Conservation (phyloP, 2,888 invertebrate genomes). For the Melipona bicolor region DNA sequence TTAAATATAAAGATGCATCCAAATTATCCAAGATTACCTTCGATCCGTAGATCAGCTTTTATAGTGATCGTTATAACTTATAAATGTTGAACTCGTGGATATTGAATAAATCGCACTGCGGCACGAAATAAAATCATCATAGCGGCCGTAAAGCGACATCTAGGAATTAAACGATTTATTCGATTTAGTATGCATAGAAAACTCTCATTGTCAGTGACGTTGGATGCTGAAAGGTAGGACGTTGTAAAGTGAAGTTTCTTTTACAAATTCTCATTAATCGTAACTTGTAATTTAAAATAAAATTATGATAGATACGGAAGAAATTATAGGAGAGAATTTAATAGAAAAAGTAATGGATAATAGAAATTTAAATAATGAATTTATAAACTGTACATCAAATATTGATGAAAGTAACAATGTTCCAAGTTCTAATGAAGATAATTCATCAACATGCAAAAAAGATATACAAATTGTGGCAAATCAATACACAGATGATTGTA, state of each 20-base stretch:
- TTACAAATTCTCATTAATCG: not conserved
- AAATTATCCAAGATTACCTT: too few species aligned
- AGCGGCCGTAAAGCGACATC: too few species aligned
- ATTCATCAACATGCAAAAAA: not conserved
- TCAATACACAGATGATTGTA: not conserved
- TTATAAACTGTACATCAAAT: not conserved
- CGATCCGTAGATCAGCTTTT: too few species aligned
- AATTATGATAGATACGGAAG: slow-evolving; percentile 32
- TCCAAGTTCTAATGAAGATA: not conserved
- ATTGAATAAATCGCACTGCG: too few species aligned
- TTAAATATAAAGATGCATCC: too few species aligned
- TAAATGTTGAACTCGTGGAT: too few species aligned
- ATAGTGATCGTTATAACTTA: too few species aligned
- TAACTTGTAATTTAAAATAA: not conserved
- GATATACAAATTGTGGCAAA: not conserved
- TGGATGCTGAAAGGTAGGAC: too few species aligned
- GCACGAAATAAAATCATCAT: too few species aligned
- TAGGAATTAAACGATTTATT: too few species aligned
- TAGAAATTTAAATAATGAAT: not conserved
- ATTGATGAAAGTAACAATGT: not conserved
- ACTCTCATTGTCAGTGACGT: too few species aligned
- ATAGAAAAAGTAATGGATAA: not conserved
- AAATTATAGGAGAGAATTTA: slow-evolving; percentile 31
- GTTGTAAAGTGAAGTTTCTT: not conserved
- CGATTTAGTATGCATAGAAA: too few species aligned